Percentiles rank a stretch among this genome's conserved stretches.
Conservation (phyloP, 2,797 vertebrate species). For the Melanotaenia boesemani region DNA sequence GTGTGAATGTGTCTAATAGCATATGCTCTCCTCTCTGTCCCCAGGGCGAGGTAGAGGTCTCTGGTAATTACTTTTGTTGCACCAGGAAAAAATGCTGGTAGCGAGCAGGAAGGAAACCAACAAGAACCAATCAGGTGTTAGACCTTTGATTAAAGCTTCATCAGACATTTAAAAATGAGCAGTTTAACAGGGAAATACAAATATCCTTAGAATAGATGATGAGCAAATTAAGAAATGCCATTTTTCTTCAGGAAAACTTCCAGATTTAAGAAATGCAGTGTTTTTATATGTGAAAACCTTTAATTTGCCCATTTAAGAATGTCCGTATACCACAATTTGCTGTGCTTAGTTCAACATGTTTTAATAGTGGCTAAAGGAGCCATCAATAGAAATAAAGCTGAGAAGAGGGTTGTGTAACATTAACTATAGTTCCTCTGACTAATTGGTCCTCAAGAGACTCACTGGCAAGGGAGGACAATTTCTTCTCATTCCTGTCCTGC, state of each 20-base stretch:
- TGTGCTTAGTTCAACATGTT: conserved; percentile 46
- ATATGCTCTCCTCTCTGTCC: conserved; percentile 79
- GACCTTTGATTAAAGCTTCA: conserved; percentile 57
- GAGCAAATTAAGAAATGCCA: conserved; percentile 10
- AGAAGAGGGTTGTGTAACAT: conserved; percentile 48
- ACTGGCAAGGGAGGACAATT: conserved; percentile 41
- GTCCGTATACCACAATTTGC: conserved; percentile 26
- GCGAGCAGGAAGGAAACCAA: conserved; percentile 63
- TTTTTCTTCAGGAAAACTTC: not conserved
- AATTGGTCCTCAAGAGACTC: conserved; percentile 69
- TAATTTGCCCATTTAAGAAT: conserved; percentile 26
- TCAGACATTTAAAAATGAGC: conserved; percentile 36
- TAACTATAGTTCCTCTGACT: conserved; percentile 53
- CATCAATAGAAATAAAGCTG: conserved; percentile 55
- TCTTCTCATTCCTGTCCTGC: conserved; percentile 46
- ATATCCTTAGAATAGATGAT: not conserved
- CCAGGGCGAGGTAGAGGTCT: conserved; percentile 71
- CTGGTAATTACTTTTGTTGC: conserved; percentile 85
- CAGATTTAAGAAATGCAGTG: not conserved
- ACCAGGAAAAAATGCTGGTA: conserved; percentile 68
- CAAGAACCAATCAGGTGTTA: conserved; percentile 65
- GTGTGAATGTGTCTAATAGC: conserved; percentile 50
- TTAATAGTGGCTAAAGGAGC: conserved; percentile 42
- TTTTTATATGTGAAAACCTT: conserved; percentile 1
- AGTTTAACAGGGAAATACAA: conserved; percentile 1